A percentile compares a stretch with the other conserved stretches of the same genome.
phyloP scores from a whole-genome alignment of 2,113 vertebrate species.

The Corapipo altera region DNA sequence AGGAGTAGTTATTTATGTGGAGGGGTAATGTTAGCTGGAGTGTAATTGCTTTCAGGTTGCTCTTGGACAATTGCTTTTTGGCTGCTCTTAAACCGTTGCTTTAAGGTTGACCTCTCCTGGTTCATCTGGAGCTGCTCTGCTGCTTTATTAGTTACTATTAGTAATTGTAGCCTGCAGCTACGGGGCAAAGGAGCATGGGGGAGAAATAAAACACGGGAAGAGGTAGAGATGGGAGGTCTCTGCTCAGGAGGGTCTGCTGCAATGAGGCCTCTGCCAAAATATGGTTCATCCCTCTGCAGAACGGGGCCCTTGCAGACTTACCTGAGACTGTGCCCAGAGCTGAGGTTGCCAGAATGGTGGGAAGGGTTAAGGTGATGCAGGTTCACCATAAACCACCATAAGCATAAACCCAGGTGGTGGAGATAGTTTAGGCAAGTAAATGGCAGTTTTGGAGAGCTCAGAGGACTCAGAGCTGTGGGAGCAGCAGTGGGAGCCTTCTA shows the following conservation, averaged over 20 bases:
- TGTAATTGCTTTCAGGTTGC: slow-evolving; percentile 49
- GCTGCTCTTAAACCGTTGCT: not conserved
- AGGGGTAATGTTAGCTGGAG: not conserved
- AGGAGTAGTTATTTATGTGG: not conserved
- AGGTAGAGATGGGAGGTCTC: not conserved
- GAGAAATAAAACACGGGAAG: not conserved
- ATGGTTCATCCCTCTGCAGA: not conserved
- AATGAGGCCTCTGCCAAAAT: accelerated
- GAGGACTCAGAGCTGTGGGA: not conserved
- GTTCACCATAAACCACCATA: not conserved
- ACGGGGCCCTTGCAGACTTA: accelerated
- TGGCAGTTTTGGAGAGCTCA: not conserved
- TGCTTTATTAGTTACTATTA: not conserved
- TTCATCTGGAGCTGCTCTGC: slow-evolving; percentile 19
- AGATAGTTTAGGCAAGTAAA: not conserved
- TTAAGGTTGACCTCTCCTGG: not conserved
- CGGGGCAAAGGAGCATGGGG: not conserved
- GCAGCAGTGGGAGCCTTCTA: not conserved
- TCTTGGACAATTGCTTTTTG: not conserved
- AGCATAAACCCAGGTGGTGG: not conserved
- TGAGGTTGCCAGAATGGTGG: not conserved
- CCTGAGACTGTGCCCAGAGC: not conserved
- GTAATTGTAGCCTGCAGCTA: slow-evolving; percentile 27
- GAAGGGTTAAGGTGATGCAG: not conserved
- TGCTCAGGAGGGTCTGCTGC: not conserved